Evolutionary conservation across 1,140 invertebrate species (phyloP).

Genomic region (Conopomorpha cramerella): DNA sequence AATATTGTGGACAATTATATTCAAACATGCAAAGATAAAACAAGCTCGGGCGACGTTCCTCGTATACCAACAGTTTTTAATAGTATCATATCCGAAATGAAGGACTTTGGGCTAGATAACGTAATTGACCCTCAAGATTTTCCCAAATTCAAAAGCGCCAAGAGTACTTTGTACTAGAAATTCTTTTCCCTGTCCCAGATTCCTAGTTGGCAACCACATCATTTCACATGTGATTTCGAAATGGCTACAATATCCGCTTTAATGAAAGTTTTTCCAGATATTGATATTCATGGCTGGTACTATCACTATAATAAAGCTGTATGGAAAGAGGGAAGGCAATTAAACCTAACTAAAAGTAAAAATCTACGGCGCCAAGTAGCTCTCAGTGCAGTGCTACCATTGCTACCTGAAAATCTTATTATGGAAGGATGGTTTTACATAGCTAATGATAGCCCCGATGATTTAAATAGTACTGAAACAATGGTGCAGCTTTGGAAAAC

Average conservation of each 20-base stretch:
- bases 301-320: constrained; percentile 1
- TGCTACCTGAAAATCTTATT: constrained; percentile 1
- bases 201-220: neutral
- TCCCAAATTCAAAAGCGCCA: neutral
- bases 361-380: neutral
- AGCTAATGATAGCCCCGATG: neutral
- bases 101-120: neutral
- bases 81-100: neutral
- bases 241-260: neutral
- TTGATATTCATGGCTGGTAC: neutral
- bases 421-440: constrained; percentile 2
- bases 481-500: neutral
- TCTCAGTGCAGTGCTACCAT: constrained; percentile 1
- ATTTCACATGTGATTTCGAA: neutral
- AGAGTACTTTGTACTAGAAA: neutral
- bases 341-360: neutral
- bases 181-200: neutral
- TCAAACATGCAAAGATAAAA: neutral
- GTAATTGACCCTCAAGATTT: neutral
- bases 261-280: neutral
- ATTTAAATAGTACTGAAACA: neutral
- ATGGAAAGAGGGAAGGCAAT: neutral
- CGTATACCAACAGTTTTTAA: neutral
- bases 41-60: neutral
- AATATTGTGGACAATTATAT: neutral